phyloP scores from a whole-genome alignment of 2,113 vertebrate species.

The Hyaena hyaena region DNA sequence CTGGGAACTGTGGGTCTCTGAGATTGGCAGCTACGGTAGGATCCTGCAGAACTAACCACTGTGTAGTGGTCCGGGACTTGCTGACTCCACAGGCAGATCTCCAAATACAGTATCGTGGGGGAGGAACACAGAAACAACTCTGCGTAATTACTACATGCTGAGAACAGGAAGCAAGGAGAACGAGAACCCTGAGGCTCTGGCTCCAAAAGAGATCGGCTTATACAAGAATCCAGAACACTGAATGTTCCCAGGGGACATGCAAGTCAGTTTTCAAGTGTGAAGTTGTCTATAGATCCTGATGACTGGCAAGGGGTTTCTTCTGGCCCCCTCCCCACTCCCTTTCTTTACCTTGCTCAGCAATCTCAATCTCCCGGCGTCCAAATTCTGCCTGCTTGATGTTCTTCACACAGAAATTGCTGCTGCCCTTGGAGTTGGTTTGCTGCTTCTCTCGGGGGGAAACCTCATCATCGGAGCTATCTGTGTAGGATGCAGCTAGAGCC shows the following conservation, averaged over 20 bases:
- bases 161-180: conserved; percentile 45
- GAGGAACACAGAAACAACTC: conserved; percentile 59
- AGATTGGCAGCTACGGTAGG: neutral
- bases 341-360: conserved; percentile 94
- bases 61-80: neutral
- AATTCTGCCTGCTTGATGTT: conserved; percentile 98
- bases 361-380: conserved; percentile 96
- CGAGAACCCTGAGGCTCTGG: neutral
- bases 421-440: conserved; percentile 95
- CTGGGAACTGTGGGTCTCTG: conserved; percentile 39
- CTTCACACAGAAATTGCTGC: conserved; percentile 97
- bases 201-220: neutral
- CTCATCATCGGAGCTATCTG: conserved; percentile 97
- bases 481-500: conserved; percentile 93
- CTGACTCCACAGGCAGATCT: conserved; percentile 28
- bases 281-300: neutral
- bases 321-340: neutral
- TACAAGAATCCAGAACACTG: neutral
- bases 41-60: conserved; percentile 36
- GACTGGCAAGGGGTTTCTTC: neutral
- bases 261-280: neutral
- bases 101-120: neutral
- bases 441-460: conserved; percentile 95
- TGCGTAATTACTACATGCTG: neutral
- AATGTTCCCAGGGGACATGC: neutral